Base-by-base conservation (phyloP, 2,113 vertebrate species). In the Aleadryas rufinucha region DNA sequence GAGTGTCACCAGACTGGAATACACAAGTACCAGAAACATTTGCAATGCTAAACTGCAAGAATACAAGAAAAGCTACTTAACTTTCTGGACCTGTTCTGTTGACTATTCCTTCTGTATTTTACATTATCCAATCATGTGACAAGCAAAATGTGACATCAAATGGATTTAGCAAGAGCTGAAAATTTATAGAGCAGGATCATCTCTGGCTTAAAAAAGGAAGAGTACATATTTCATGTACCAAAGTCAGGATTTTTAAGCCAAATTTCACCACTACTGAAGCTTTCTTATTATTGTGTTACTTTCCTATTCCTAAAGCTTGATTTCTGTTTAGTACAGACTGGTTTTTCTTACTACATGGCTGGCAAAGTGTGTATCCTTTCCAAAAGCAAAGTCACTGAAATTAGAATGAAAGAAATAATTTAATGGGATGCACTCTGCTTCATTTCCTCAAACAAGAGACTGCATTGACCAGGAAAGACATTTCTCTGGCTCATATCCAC, bases 391-490 rank as follows among this genome's bases (percentile, higher is more conserved):
- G 68, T 84, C 79, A 75, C 28, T 71, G 60, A 75, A 86, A 84
- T 90, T 30, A 82, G 72, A 89, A 84, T 72, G 89, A 94, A 95
- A 94, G 64, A 87, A 95, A 87, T 75, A 70, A 90, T 89, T 84
- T 89, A 96, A 76, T 53, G 80, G 56, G 60, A 93, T 92, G 80
- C 56, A 90, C 80, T 86, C 63, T 72, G 66, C 71, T 94, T 82
- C 17, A 89, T 71, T 92, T 92, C 60, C 76, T 94, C 57, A 60
- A 90, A 96, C 93, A 97, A 95, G 77, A 90, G 92, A 19, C 77
- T 69, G 69, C 88, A 93, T 96, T 96, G 88, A 95, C 71, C 10
- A 1, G 60, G 87, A 74, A 5, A 84, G 79, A 78, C 87, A 56
- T 81, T 90, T 94, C 85, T 93, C 69, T 96, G 95, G 96, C 96